Evolutionary conservation across 2,888 invertebrate species (phyloP), one percentile per base, ranked within the genome.

Genomic region (Amblyjoppa proteus): DNA sequence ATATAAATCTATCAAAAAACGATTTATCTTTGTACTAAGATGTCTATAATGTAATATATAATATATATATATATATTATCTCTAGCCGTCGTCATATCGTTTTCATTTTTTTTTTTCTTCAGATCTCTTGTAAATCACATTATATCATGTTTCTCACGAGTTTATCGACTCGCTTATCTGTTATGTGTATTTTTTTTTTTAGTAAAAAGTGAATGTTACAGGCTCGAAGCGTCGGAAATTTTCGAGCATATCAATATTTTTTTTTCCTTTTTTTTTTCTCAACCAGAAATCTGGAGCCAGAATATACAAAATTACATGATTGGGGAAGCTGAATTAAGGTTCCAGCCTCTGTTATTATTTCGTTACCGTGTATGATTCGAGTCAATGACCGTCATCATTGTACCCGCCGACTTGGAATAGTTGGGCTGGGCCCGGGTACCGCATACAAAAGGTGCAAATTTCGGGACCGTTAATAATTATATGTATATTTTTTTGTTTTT

Each of bases 1-100:
- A 91, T 90, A 90, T 81, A 90, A 88, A 86, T 90, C 88, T 90
- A 91, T 91, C 88, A 89, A 90, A 91, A 91, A 88, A 90, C 87
- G 90, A 89, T 89, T 86, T 87, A 58, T 88, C 88, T 90, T 90
- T 91, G 89, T 91, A 91, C 90, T 90, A 90, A 84, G 83, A 88
- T 90, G 85, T 90, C 88, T 89, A 89, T 88, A 88, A 69, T 77
- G 64, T 79, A 66, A 82, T 70, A 51, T 70, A 49, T 69, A 53
- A 45, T 11, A 3, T 41, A 49, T 45, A 70, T 79, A 71, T 79
- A 89, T 88, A 89, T 88, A 89, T 89, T 88, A 89, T 85, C 74
- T 87, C 84, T 87, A 88, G 85, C 82, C 83, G 81, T 68, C 79
- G 83, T 81, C 80, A 84, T 81, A 61, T 31, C 75, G 71, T 81